phyloP scores from a whole-genome alignment of 2,888 invertebrate species.

The Agrilus cyanescens region DNA sequence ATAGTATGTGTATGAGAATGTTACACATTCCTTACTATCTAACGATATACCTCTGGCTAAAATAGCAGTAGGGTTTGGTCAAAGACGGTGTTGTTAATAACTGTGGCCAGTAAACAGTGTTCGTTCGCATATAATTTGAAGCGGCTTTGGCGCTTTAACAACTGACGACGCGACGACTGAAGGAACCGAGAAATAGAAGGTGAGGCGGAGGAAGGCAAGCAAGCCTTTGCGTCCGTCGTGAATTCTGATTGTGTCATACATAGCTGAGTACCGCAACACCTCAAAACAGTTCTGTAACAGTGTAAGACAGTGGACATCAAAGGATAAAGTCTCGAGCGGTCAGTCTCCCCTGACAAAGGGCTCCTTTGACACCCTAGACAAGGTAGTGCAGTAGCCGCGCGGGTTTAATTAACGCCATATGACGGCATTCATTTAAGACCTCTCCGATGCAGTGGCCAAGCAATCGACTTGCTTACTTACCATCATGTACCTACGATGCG shows the following conservation, averaged over 20 bases:
- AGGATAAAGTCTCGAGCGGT: constrained; percentile 31
- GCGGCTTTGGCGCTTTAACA: too few species aligned
- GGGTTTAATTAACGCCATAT: constrained; percentile 35
- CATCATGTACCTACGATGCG: too few species aligned
- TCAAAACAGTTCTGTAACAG: constrained; percentile 35
- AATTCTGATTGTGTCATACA: constrained; percentile 25
- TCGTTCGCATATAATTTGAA: too few species aligned
- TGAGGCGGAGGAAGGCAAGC: constrained; percentile 4
- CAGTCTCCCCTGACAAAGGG: constrained; percentile 32
- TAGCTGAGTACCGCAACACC: constrained; percentile 36
- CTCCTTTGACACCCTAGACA: constrained; percentile 36
- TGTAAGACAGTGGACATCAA: constrained; percentile 35
- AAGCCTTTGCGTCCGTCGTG: constrained; percentile 15
- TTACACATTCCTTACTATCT: too few species aligned
- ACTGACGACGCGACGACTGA: too few species aligned
- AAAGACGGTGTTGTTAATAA: too few species aligned
- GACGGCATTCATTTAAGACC: constrained; percentile 31
- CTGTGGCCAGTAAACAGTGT: too few species aligned
- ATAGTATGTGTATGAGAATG: too few species aligned
- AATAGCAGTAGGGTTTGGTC: too few species aligned
- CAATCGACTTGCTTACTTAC: too few species aligned
- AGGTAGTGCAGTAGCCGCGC: constrained; percentile 24
- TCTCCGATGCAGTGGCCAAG: constrained; percentile 11
- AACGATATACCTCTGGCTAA: too few species aligned
- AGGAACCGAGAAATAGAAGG: too few species aligned